Conservation (phyloP, 2,113 vertebrate species). For the Bubalus kerabau region DNA sequence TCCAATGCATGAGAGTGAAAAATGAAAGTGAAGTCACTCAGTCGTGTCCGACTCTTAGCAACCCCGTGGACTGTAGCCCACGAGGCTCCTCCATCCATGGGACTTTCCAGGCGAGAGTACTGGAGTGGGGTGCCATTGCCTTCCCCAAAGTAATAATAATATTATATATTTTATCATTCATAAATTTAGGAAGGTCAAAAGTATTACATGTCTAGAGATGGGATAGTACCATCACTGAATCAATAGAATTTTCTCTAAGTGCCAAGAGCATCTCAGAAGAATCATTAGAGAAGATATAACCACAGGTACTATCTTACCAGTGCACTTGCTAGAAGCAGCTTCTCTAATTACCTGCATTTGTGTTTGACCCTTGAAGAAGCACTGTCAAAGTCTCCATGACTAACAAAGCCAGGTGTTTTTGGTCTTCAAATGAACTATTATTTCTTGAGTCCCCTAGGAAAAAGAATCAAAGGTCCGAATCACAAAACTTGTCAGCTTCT, state of each 20-base stretch:
- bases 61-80: no score
- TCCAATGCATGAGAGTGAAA: no score
- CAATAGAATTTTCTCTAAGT: neutral
- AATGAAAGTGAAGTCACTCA: no score
- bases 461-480: constrained; percentile 33
- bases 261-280: neutral
- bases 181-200: neutral
- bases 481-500: neutral
- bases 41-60: no score
- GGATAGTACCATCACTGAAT: neutral
- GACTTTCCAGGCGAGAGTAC: no score
- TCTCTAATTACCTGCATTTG: constrained; percentile 88
- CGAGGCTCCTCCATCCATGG: no score
- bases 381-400: constrained; percentile 98
- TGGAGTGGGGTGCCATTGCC: no score
- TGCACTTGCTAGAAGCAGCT: neutral
- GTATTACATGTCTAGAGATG: neutral
- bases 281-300: neutral
- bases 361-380: constrained; percentile 95
- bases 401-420: constrained; percentile 94
- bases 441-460: constrained; percentile 89
- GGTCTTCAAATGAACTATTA: constrained; percentile 90
- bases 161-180: neutral
- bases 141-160: neutral
- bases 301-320: neutral